Evolutionary conservation across 2,888 invertebrate genomes (phyloP).

Genomic region (Pseudoips prasinana): DNA sequence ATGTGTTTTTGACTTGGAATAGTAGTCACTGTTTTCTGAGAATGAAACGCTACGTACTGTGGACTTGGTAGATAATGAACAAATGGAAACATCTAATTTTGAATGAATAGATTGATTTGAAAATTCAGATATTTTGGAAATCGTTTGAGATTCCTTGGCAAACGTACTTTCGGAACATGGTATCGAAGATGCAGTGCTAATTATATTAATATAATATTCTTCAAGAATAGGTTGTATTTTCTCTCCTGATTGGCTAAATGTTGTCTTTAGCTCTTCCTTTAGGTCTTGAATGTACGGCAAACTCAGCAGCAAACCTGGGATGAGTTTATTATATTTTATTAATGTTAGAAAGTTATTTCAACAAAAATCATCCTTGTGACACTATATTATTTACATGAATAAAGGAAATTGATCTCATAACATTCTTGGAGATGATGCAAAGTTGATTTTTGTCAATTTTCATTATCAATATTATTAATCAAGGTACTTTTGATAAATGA

Average conservation of each 20-base stretch:
- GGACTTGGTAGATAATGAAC: slow-evolving; percentile 29
- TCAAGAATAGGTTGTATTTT: slow-evolving; percentile 21
- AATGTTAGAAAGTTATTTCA: slow-evolving; percentile 23
- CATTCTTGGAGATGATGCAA: no score
- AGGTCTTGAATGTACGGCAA: slow-evolving; percentile 55
- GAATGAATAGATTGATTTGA: slow-evolving; percentile 14
- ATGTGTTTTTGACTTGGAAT: slow-evolving; percentile 25
- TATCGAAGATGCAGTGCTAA: slow-evolving; percentile 15
- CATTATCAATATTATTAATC: no score
- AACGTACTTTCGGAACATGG: slow-evolving; percentile 19
- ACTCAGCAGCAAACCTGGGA: slow-evolving; percentile 63
- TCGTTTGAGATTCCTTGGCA: no score
- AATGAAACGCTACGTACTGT: slow-evolving; percentile 41
- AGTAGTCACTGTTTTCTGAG: slow-evolving; percentile 33
- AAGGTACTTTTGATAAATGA: no score
- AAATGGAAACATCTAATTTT: slow-evolving; percentile 21
- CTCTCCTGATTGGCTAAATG: slow-evolving; percentile 26
- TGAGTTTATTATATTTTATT: slow-evolving; percentile 51
- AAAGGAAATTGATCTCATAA: no score
- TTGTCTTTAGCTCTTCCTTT: slow-evolving; percentile 43
- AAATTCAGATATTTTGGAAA: no score
- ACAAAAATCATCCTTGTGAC: slow-evolving; percentile 2
- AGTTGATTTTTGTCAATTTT: no score
- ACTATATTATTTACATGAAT: no score
- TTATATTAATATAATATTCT: slow-evolving; percentile 19